Conservation (phyloP, 2,113 vertebrate genomes). For the Acrocephalus arundinaceus region DNA sequence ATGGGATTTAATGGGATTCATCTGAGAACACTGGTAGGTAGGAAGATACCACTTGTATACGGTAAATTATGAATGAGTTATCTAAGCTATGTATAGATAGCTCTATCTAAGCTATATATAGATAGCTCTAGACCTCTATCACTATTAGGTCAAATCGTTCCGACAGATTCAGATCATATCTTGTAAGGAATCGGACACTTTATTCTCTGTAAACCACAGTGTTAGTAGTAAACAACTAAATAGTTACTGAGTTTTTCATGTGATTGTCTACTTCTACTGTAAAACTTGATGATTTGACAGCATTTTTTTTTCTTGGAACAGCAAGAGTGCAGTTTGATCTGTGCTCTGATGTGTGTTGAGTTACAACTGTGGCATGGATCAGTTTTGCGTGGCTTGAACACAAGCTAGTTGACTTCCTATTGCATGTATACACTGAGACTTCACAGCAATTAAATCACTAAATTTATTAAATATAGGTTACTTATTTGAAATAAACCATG, state of each 20-base stretch:
- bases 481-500: background rate
- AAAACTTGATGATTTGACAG: background rate
- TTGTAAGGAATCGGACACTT: background rate
- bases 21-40: background rate
- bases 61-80: background rate
- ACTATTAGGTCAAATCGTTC: background rate
- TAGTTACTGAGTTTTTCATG: background rate
- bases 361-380: background rate
- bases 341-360: background rate
- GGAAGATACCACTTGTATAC: background rate
- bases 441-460: background rate
- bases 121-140: background rate
- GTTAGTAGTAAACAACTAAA: background rate
- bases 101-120: background rate
- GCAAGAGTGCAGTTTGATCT: background rate
- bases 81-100: background rate
- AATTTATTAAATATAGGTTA: background rate
- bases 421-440: background rate
- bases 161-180: background rate
- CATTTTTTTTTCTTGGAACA: background rate
- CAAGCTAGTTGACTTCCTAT: background rate
- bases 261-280: background rate
- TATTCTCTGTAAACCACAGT: background rate
- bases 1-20: background rate
- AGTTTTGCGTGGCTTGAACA: background rate